These are phyloP conservation scores for Flexamia atlantica DNA, from an alignment of 2,888 invertebrate genomes.

Conservation along the genomic window DNA sequence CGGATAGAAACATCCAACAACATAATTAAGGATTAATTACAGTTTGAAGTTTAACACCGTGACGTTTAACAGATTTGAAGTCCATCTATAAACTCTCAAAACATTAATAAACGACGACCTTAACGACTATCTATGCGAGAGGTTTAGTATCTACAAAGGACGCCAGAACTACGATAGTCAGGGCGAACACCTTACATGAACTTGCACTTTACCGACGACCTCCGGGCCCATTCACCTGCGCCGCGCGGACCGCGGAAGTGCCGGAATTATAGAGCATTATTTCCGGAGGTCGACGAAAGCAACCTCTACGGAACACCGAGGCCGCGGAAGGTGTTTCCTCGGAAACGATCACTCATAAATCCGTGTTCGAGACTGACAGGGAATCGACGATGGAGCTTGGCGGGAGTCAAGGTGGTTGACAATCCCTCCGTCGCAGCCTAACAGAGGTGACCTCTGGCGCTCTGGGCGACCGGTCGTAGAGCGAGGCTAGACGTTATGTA, in stretches of 20 bases:
- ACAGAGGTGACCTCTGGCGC: not conserved
- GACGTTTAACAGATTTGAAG: no score
- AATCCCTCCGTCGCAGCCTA: not conserved
- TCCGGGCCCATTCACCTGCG: slow-evolving; percentile 8
- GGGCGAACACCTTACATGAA: slow-evolving; percentile 21
- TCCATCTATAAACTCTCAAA: no score
- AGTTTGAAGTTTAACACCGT: no score
- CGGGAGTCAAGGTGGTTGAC: not conserved
- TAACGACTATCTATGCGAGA: not conserved
- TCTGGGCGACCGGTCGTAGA: no score
- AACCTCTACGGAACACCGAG: slow-evolving; percentile 15
- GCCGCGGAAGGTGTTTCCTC: slow-evolving; percentile 14
- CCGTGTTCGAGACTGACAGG: not conserved
- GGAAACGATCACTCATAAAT: not conserved
- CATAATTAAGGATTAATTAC: no score
- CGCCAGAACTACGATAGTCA: not conserved
- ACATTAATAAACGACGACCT: not conserved
- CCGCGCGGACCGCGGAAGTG: slow-evolving; percentile 7
- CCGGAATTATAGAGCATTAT: slow-evolving; percentile 38
- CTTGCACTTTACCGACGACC: slow-evolving; percentile 19
- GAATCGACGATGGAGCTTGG: not conserved
- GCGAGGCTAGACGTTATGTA: not conserved
- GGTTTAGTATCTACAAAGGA: not conserved
- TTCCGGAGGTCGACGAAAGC: slow-evolving; percentile 36
- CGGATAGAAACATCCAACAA: no score